Base-by-base conservation (phyloP, 2,888 invertebrate genomes). In the Clanis bilineata region DNA sequence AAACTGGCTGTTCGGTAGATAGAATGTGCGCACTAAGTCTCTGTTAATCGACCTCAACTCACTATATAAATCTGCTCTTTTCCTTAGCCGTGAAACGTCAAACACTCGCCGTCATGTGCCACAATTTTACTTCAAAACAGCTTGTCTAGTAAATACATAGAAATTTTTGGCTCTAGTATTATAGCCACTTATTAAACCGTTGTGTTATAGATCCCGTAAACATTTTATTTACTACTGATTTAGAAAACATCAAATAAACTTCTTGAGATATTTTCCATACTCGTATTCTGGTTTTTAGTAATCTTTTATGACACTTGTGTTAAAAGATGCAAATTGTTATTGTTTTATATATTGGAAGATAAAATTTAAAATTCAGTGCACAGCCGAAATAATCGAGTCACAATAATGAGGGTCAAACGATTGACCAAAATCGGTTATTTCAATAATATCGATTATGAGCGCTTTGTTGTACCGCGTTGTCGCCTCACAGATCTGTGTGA, bases 361-460 rank as follows among this genome's bases (percentile, higher is more conserved):
- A 51, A 28, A 28, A 32, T 51, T 32, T 51, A 10, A 18, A 51
- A 32, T 18, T 18, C 9, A 51, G 28, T 51, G 10, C 9, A 32
- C 18, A 51, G 18, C 7, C 32, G 32, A 41, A 41, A 41, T 41
- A 41, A 41, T n/a, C 44, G 44, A 23, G 44, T 23, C n/a, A 15
- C 32, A 32, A 32, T 51, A 51, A 51, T 51, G 51, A 32, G 28
- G 32, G 51, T 51, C 51, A 10, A 51, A 51, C 15, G 51, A 25
- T 25, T n/a, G 32, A 3, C 44, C 22, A 22, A 18, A n/a, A 15
- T 15, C 15, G 28, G 32, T 28, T 32, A 32, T 3, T 51, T 18
- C 21, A 18, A 15, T 18, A 7, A 18, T 21, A 43, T 22, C 28
- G 25, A n/a, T 32, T 32, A 32, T 1, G 32, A 5, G 1, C 32